Conservation (phyloP, 2,113 vertebrate genomes). For the Eretmodus cyanostictus region DNA sequence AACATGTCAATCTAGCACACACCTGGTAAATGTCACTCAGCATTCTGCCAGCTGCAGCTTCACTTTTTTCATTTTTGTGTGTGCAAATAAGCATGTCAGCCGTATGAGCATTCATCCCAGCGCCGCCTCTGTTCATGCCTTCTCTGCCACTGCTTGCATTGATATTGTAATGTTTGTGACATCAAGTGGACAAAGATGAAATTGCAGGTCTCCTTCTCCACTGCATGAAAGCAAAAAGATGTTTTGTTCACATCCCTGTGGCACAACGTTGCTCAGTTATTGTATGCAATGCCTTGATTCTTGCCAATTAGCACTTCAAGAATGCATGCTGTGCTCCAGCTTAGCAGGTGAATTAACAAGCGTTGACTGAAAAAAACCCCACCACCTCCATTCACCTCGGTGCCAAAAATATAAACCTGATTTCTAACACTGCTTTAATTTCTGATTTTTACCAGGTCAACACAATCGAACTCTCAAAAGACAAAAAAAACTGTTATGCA, state of each 20-base stretch:
- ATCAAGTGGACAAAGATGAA: conserved; percentile 64
- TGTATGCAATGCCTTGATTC: not conserved
- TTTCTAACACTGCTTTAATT: not conserved
- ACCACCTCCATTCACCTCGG: not conserved
- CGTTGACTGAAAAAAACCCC: fast-evolving
- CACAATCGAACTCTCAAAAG: not conserved
- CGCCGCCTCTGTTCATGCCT: not conserved
- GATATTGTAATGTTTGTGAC: conserved; percentile 69
- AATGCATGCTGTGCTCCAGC: not conserved
- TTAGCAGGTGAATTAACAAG: not conserved
- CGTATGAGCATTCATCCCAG: not conserved
- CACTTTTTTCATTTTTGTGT: not conserved
- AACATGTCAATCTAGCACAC: conserved; percentile 27
- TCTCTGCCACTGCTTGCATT: not conserved
- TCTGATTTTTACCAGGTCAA: not conserved
- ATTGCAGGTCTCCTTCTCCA: conserved; percentile 27
- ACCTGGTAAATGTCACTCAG: conserved; percentile 31
- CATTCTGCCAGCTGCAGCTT: not conserved
- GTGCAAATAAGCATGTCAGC: not conserved
- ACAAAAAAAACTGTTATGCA: not conserved
- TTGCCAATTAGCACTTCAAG: not conserved
- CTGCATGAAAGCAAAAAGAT: not conserved
- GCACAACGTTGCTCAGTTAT: not conserved
- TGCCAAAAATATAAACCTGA: not conserved
- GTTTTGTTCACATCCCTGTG: not conserved